Base-by-base conservation (phyloP, 2,797 vertebrate genomes). In the Sphenopsis melanotis region DNA sequence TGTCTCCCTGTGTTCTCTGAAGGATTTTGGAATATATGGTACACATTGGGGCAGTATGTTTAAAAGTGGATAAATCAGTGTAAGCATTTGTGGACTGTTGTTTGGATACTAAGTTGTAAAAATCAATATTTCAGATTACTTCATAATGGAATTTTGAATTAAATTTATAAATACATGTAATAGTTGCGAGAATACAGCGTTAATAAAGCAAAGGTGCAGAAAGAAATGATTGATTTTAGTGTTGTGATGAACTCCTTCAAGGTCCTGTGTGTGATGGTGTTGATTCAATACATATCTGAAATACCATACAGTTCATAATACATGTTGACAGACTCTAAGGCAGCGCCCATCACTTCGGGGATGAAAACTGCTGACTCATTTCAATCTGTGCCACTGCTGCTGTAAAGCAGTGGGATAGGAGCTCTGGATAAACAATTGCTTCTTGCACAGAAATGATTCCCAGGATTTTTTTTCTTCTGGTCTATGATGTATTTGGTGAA, bases 281-380 rank as follows among this genome's bases (percentile, higher is more conserved):
- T 91, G 27, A 70, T 91, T 65, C 72, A 60, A 65, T 76, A 15
- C 1, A 2, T n/a, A 70, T 27, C 29, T 66, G 65, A 70, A 83
- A 46, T 56, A 32, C 34, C 16, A 4, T 13, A 3, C 34, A 75
- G n/a, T 72, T 65, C 16, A 30, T 81, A 61, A 78, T 42, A 12
- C 1, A 0, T 23, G 15, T 23, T 65, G 72, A 6, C 32, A 57
- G 30, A 29, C 1, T 11, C 47, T 42, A 34, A 78, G 42, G 42
- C 66, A 66, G 41, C 12, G 6, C 10, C 15, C 41, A 36, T 78
- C 55, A 37, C 1, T 1, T 0, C 16, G 6, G 22, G 36, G 22
- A 12, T 32, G 12, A 77, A 80, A 96, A 50, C 41, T 56, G 23
- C 59, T 78, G 76, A 66, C 27, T 89, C 46, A 42, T 70, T 61